A percentile compares a stretch with the other conserved stretches of the same genome.
These are phyloP conservation scores for Drosophila testacea DNA, from an alignment of 2,888 invertebrate species.

Conservation along the genomic window DNA sequence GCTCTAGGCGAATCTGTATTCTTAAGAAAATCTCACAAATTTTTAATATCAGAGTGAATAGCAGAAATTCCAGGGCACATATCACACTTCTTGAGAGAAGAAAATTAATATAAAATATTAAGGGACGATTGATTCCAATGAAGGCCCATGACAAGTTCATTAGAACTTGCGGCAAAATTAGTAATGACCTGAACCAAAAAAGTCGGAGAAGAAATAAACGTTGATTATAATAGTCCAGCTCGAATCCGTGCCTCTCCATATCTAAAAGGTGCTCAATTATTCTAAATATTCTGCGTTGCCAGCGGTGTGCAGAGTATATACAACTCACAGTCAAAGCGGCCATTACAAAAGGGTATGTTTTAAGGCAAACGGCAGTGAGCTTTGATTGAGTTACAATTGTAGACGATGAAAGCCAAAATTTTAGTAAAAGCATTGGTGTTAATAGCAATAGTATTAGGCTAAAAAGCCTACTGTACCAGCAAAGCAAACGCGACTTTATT, in stretches of 20 bases:
- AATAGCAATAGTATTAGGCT: background rate
- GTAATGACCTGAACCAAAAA: background rate
- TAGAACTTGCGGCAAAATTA: background rate
- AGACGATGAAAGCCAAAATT: background rate
- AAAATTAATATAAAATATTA: rapidly evolving
- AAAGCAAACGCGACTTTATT: slow-evolving; percentile 10
- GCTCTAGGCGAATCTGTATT: slow-evolving; percentile 2
- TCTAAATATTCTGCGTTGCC: slow-evolving; percentile 25
- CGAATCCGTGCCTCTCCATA: background rate
- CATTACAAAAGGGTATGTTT: background rate
- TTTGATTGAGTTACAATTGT: slow-evolving; percentile 1
- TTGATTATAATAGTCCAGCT: background rate
- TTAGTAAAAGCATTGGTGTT: no score
- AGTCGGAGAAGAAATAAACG: background rate
- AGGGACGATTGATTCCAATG: rapidly evolving
- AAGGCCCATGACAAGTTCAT: rapidly evolving
- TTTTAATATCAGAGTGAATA: slow-evolving; percentile 14
- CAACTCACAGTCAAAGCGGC: background rate
- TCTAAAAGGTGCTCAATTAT: slow-evolving; percentile 10
- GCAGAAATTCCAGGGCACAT: background rate
- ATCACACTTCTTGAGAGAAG: background rate
- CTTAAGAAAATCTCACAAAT: background rate
- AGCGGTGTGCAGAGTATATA: slow-evolving; percentile 5
- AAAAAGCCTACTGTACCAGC: slow-evolving; percentile 1
- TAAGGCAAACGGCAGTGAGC: background rate